Base-by-base conservation (phyloP, 2,113 vertebrate genomes). In the Cryptomyrus ogoouensis region DNA sequence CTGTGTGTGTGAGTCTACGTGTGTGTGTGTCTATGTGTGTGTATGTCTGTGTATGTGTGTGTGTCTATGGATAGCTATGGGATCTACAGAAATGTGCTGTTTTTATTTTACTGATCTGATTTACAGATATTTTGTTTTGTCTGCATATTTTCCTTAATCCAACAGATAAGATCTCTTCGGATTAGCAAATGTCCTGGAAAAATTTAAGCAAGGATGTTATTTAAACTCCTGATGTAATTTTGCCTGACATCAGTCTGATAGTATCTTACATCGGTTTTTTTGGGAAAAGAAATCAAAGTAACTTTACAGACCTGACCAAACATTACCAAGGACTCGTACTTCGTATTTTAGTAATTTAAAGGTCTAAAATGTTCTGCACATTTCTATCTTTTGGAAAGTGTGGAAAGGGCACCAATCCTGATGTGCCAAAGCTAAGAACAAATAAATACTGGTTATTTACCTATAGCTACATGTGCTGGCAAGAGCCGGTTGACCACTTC, bases 201-300 rank as follows among this genome's bases (percentile, higher is more conserved):
- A 91, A 92, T 93, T 70, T 94, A 93, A 89, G 91, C 90, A 92
- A 94, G 94, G 93, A 94, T 35, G 47, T 39, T 94, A 92, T 93
- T 93, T 44, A 47, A 94, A 94, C 93, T 93, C 92, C 93, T 94
- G 92, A 94, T 93, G 52, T 94, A 92, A 94, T 94, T 93, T 94
- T 46, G 90, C 92, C 92, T 92, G 92, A 91, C 92, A 93, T 92
- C 91, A 91, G 92, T 85, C 92, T 89, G 10, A 39, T 91, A 88
- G 93, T 62, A 93, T 94, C 93, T 90, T 91, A 93, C 94, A 94
- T 94, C 93, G 94, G 94, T 90, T 89, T 91, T 91, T 92, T 93
- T 58, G 39, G 19, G 50, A 84, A 47, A 84, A 94, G 94, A 94
- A 94, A 90, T 52, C 92, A 93, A 90, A 91, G 90, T 91, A 56